Percentiles rank a stretch among this genome's conserved stretches.
Evolutionary conservation across 2,113 vertebrate genomes (phyloP).

Genomic region (Bubo bubo): DNA sequence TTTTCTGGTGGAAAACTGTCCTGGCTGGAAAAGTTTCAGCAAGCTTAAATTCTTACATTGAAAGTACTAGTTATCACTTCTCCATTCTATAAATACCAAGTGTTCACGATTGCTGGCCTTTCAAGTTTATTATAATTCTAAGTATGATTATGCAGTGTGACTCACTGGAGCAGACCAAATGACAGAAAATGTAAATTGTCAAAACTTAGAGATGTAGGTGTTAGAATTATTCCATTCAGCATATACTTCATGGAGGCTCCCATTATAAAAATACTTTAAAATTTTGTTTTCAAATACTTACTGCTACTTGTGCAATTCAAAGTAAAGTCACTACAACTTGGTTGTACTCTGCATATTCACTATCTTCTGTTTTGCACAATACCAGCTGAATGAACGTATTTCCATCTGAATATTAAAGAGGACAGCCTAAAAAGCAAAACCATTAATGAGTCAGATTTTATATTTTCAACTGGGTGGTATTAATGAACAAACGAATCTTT

Average conservation of each 20-base stretch:
- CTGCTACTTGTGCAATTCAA: not conserved
- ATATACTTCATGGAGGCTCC: not conserved
- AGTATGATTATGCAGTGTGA: not conserved
- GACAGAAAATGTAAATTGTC: not conserved
- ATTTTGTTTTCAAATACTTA: not conserved
- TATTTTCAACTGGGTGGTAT: not conserved
- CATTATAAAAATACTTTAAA: not conserved
- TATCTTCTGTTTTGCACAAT: not conserved
- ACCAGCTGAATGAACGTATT: not conserved
- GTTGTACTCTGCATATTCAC: not conserved
- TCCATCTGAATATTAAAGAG: not conserved
- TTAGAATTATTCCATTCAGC: not conserved
- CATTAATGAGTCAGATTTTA: not conserved
- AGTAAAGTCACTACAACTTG: not conserved
- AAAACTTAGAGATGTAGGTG: not conserved
- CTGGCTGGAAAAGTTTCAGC: not conserved
- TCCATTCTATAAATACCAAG: not conserved
- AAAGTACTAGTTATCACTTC: not conserved
- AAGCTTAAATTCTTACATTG: not conserved
- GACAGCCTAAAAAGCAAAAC: not conserved
- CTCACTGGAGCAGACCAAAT: not conserved
- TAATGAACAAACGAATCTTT: not conserved
- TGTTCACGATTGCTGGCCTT: not conserved
- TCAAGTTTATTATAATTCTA: not conserved
- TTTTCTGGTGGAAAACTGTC: constrained; percentile 20